Evolutionary conservation across 2,888 invertebrate genomes (phyloP), one percentile per base, ranked within the genome.

Genomic region (Steinernema hermaphroditum): DNA sequence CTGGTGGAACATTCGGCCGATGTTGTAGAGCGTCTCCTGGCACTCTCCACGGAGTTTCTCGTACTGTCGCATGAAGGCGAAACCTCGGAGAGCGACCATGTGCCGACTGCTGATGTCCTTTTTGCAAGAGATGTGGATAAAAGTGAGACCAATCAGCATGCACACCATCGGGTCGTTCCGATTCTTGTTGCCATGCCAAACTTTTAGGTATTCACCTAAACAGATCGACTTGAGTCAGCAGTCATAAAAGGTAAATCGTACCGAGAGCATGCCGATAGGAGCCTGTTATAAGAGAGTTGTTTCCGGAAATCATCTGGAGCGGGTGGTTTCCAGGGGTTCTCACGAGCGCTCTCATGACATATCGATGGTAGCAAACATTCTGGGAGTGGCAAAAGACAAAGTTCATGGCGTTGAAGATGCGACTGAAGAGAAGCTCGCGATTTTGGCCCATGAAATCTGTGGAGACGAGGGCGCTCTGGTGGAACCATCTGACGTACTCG

Each of bases 61-160:
- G 74, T 85, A 85, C 22, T 77, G 77, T 29, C 80, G 79, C 78
- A 85, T 77, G 73, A 83, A 84, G 2, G 81, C 82, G 19, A 85
- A 71, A 14, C 82, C 85, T 49, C 84, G 70, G 9, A 82, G 68
- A 8, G 81, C 78, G 8, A 85, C 75, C 75, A 85, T 77, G 72
- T 85, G 85, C 16, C 83, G 44, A 70, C 80, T 80, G 41, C 81
- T 81, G 41, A 85, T 79, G 72, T 85, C 85, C 75, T 84, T 85
- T 70, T 85, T 85, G 75, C 83, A 84, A 0, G 85, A 76, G 82
- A 85, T 85, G 73, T 85, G 85, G 4, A 79, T 81, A 72, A 85
- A 85, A 0, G 85, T 84, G 37, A 85, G 78, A 2, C 78, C 83
- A 43, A 85, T 79, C 27, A 85, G 76, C 16, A 85, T 74, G 70